Base-by-base conservation (phyloP, 2,113 vertebrate species). In the Leptobrachium leishanense region DNA sequence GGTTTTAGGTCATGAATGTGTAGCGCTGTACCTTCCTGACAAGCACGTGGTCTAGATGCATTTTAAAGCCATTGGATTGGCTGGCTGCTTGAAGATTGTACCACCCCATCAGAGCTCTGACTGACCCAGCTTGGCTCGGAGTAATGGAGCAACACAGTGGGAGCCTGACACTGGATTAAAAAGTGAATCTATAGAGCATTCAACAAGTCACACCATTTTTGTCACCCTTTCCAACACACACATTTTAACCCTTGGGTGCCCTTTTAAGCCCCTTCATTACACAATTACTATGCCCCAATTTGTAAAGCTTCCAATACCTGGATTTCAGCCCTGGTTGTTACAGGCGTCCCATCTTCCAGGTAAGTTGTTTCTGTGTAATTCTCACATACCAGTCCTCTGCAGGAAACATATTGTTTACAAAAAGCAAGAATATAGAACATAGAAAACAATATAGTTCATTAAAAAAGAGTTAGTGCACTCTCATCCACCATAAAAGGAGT, bases 361-460 rank as follows among this genome's bases (percentile, higher is more conserved):
- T 91, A 95, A 76, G 94, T 88, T 0, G 92, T 96, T 87, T 96
- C 91, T 0, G 85, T 89, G 79, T 96, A 98, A 77, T 84, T 72
- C 2, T 87, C 84, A n/a, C 92, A 93, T 20, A 98, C 81, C 69
- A 97, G 91, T 63, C 88, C 85, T 82, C 97, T 98, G 86, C 12
- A 79, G 85, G 77, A 83, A 13, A 15, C 40, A 69, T 8, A 50
- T 50, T 50, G 8, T 31, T 50, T 50, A 50, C 46, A 13, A 6
- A 15, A 40, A 40, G 41, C 31, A 5, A 8, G 20, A 31, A 31
- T 31, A 31, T 31, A 31, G 20, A 31, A 31, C 20, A 31, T 31
- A 13, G 13, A 15, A 40, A 40, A 66, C 31, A 5, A 8, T 40
- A 66, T 40, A 40, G 5, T 40, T 40, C 31, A 39, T 9, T 6